phyloP scores from a whole-genome alignment of 2,888 invertebrate genomes.

The Incurvaria masculella region DNA sequence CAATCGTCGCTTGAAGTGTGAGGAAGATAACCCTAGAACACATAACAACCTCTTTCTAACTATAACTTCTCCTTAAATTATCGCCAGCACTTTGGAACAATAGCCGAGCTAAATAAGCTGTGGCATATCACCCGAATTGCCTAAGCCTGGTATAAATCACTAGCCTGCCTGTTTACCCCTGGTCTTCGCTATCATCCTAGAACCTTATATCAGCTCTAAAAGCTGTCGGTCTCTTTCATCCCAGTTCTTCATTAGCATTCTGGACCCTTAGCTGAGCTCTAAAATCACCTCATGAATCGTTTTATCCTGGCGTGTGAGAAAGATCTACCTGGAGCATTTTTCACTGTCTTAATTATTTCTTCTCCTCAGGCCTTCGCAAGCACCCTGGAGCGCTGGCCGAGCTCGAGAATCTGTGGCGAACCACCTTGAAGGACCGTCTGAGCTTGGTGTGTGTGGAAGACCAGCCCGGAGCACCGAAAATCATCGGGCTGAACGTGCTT shows the following conservation, averaged over 20 bases:
- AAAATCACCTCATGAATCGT: not conserved
- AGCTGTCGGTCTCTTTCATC: not conserved
- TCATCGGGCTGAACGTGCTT: constrained; percentile 42
- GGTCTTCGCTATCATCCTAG: not conserved
- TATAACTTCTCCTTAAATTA: too few species aligned
- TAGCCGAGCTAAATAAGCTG: too few species aligned
- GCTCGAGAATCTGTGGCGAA: constrained; percentile 37
- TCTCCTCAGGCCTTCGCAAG: constrained; percentile 30
- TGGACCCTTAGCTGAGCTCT: not conserved
- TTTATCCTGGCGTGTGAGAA: constrained; percentile 3
- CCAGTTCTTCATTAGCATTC: not conserved
- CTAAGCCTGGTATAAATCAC: too few species aligned
- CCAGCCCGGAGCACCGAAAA: constrained; percentile 17
- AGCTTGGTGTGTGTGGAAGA: constrained; percentile 38
- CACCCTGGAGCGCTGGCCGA: constrained; percentile 33
- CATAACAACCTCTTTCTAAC: too few species aligned
- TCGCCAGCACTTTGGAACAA: too few species aligned
- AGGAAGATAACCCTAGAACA: too few species aligned
- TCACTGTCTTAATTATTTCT: not conserved
- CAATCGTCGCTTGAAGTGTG: too few species aligned
- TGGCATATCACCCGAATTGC: too few species aligned
- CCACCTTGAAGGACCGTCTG: constrained; percentile 30
- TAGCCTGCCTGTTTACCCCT: too few species aligned
- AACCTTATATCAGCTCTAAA: not conserved
- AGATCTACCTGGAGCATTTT: not conserved